Conservation (phyloP, 2,888 invertebrate species). For the Dromius quadrimaculatus region DNA sequence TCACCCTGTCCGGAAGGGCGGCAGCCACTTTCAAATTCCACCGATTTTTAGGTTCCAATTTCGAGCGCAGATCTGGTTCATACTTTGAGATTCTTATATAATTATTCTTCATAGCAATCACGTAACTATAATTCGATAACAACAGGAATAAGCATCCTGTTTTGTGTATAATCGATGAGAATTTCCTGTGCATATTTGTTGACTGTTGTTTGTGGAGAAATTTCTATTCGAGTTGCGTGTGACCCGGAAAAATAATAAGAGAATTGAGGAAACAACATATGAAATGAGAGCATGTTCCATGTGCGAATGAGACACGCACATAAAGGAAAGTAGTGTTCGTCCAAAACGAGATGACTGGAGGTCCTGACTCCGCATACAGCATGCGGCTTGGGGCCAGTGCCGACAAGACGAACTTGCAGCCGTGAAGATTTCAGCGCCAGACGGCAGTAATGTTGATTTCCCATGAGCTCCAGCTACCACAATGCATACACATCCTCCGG, state of each 20-base stretch:
- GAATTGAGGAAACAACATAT: neutral
- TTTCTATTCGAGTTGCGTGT: slow-evolving; percentile 5
- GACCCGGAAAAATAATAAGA: slow-evolving; percentile 12
- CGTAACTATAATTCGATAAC: too few relatives aligned
- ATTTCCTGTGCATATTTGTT: too few relatives aligned
- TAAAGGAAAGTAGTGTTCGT: neutral
- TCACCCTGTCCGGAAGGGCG: too few relatives aligned
- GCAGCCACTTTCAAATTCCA: too few relatives aligned
- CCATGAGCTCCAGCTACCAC: slow-evolving; percentile 59
- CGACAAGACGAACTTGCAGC: slow-evolving; percentile 32
- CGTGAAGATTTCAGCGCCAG: slow-evolving; percentile 48
- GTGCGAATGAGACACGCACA: slow-evolving; percentile 8
- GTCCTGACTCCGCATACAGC: slow-evolving; percentile 2
- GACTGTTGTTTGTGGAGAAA: too few relatives aligned
- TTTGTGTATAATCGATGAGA: too few relatives aligned
- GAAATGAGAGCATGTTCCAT: neutral
- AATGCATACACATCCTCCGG: slow-evolving; percentile 57
- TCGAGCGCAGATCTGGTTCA: too few relatives aligned
- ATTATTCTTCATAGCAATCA: too few relatives aligned
- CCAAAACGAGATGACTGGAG: slow-evolving; percentile 4
- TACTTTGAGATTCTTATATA: too few relatives aligned
- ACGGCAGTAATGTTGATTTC: slow-evolving; percentile 60
- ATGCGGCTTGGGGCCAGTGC: neutral
- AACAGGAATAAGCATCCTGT: too few relatives aligned
- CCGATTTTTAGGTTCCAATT: too few relatives aligned